phyloP scores from a whole-genome alignment of 2,797 vertebrate species.

The Menidia menidia region DNA sequence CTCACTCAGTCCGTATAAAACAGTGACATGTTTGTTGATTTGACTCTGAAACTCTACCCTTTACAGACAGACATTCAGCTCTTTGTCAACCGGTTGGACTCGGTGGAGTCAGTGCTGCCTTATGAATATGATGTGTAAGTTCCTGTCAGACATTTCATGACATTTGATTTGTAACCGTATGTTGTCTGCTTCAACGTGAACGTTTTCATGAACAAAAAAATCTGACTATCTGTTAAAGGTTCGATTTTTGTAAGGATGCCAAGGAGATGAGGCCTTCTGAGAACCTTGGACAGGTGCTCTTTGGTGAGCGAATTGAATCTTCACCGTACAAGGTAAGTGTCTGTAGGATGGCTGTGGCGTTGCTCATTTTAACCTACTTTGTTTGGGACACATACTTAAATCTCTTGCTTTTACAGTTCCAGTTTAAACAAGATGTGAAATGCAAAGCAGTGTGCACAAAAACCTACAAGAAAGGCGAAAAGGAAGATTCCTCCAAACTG shows the following conservation, averaged over 20 bases:
- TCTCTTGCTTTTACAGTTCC: slow-evolving; percentile 79
- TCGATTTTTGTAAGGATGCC: slow-evolving; percentile 92
- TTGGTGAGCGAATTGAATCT: slow-evolving; percentile 91
- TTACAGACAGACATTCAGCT: slow-evolving; percentile 85
- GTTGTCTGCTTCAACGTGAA: neutral
- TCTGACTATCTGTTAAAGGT: slow-evolving; percentile 74
- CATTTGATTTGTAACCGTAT: neutral
- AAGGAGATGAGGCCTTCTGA: slow-evolving; percentile 88
- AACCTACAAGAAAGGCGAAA: slow-evolving; percentile 74
- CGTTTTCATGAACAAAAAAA: neutral
- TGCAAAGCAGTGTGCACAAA: slow-evolving; percentile 85
- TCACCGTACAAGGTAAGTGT: slow-evolving; percentile 90
- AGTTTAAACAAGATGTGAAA: slow-evolving; percentile 82
- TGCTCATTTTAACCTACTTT: neutral
- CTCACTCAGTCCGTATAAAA: neutral
- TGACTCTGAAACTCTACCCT: slow-evolving; percentile 7
- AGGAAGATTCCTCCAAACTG: slow-evolving; percentile 78
- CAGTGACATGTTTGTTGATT: neutral
- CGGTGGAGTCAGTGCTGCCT: slow-evolving; percentile 89
- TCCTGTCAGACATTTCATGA: neutral
- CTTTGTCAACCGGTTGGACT: slow-evolving; percentile 92
- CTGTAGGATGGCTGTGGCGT: neutral
- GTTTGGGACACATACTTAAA: slow-evolving; percentile 4
- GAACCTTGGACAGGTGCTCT: slow-evolving; percentile 93
- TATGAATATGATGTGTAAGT: slow-evolving; percentile 94